Evolutionary conservation across 2,888 invertebrate genomes (phyloP).

Genomic region (Apotomis turbidana): DNA sequence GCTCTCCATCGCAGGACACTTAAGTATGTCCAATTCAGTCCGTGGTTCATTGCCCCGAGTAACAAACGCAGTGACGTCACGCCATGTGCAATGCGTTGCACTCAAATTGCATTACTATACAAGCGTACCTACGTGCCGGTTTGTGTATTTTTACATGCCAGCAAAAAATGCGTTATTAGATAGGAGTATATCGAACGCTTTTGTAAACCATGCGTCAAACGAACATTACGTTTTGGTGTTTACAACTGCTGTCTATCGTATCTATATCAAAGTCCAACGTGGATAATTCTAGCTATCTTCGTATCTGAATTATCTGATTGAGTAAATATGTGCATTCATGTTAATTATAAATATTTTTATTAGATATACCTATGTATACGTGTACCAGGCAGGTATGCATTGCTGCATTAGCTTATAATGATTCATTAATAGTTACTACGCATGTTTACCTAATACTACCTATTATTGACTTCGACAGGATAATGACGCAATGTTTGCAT

Average conservation of each 20-base stretch:
- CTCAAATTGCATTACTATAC: slow-evolving; percentile 64
- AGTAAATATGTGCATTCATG: slow-evolving; percentile 4
- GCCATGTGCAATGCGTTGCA: slow-evolving; percentile 70
- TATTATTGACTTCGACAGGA: slow-evolving; percentile 11
- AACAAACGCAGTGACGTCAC: slow-evolving; percentile 76
- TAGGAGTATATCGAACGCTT: not conserved
- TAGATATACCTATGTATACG: not conserved
- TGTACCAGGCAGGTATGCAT: too few relatives aligned
- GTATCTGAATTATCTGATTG: slow-evolving; percentile 30
- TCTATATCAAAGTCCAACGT: slow-evolving; percentile 13
- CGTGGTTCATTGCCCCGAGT: slow-evolving; percentile 75
- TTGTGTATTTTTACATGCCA: slow-evolving; percentile 36
- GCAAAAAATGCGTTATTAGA: slow-evolving; percentile 10
- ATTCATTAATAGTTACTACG: slow-evolving; percentile 13
- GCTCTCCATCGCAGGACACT: slow-evolving; percentile 70
- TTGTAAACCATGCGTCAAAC: not conserved
- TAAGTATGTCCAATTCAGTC: slow-evolving; percentile 73
- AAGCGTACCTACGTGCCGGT: slow-evolving; percentile 39
- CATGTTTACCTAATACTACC: slow-evolving; percentile 11
- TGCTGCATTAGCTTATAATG: not conserved
- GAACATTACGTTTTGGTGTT: not conserved
- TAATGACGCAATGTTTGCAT: slow-evolving; percentile 1
- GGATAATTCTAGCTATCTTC: not conserved
- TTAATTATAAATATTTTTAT: not conserved
- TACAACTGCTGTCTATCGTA: slow-evolving; percentile 18